These are phyloP conservation scores for Strix uralensis DNA, from an alignment of 2,113 vertebrate species.

Conservation along the genomic window DNA sequence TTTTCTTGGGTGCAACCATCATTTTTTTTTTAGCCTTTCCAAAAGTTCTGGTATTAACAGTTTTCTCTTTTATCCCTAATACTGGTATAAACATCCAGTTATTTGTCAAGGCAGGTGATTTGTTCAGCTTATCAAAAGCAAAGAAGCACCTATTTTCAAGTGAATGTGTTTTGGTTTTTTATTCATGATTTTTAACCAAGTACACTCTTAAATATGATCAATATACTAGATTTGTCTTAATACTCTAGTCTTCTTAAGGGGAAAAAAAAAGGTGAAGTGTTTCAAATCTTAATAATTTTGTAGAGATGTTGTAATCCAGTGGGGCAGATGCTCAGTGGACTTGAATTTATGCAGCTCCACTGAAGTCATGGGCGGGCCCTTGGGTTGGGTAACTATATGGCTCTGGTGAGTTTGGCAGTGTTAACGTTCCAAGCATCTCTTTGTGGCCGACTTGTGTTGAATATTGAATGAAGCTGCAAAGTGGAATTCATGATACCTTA, in stretches of 20 bases:
- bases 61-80: not conserved
- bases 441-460: not conserved
- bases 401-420: not conserved
- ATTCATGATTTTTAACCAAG: not conserved
- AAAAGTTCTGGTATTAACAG: not conserved
- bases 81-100: not conserved
- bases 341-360: not conserved
- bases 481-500: not conserved
- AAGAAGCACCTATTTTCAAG: not conserved
- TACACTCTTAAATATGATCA: not conserved
- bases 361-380: not conserved
- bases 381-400: not conserved
- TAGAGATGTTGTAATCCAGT: not conserved
- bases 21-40: not conserved
- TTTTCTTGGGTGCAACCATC: not conserved
- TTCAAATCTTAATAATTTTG: not conserved
- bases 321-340: not conserved
- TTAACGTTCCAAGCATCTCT: not conserved
- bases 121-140: not conserved
- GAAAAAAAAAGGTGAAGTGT: not conserved
- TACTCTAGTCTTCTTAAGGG: not conserved
- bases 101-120: not conserved
- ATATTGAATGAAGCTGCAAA: not conserved
- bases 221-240: not conserved
- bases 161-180: not conserved